Evolutionary conservation across 2,888 invertebrate species (phyloP).

Genomic region (Harmothoe impar): DNA sequence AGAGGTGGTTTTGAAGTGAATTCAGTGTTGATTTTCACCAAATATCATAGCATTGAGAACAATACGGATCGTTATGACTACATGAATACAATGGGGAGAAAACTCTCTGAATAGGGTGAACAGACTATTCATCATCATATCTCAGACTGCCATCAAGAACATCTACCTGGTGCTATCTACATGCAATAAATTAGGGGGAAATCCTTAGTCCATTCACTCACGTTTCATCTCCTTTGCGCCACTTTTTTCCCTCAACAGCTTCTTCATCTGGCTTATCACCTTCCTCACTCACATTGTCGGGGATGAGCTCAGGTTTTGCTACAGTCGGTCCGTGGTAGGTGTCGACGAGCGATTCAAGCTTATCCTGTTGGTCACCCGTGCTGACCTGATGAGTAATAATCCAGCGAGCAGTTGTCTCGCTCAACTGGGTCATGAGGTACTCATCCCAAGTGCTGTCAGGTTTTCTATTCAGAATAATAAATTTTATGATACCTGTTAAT

Average conservation of each 20-base stretch:
- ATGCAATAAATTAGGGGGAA: too few relatives aligned
- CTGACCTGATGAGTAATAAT: slow-evolving; percentile 78
- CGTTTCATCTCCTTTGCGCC: slow-evolving; percentile 69
- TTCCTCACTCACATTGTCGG: slow-evolving; percentile 76
- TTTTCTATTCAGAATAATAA: slow-evolving; percentile 12
- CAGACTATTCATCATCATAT: too few relatives aligned
- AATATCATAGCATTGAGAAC: too few relatives aligned
- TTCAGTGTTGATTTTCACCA: too few relatives aligned
- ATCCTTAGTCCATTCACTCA: background rate
- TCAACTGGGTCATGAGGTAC: slow-evolving; percentile 80
- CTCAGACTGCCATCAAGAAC: too few relatives aligned
- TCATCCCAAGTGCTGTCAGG: slow-evolving; percentile 79
- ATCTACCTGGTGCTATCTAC: too few relatives aligned
- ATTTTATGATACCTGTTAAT: too few relatives aligned
- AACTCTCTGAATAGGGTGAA: too few relatives aligned
- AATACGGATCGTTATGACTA: too few relatives aligned
- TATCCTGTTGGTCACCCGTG: slow-evolving; percentile 73
- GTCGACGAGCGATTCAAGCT: slow-evolving; percentile 74
- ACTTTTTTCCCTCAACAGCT: slow-evolving; percentile 70
- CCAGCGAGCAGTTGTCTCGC: slow-evolving; percentile 82
- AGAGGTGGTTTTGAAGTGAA: too few relatives aligned
- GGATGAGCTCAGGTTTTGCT: slow-evolving; percentile 75
- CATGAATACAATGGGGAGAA: too few relatives aligned
- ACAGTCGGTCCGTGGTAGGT: slow-evolving; percentile 78
- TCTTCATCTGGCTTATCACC: slow-evolving; percentile 70